phyloP scores from a whole-genome alignment of 1,140 invertebrate genomes.

The Pseudobourletiella spinata region DNA sequence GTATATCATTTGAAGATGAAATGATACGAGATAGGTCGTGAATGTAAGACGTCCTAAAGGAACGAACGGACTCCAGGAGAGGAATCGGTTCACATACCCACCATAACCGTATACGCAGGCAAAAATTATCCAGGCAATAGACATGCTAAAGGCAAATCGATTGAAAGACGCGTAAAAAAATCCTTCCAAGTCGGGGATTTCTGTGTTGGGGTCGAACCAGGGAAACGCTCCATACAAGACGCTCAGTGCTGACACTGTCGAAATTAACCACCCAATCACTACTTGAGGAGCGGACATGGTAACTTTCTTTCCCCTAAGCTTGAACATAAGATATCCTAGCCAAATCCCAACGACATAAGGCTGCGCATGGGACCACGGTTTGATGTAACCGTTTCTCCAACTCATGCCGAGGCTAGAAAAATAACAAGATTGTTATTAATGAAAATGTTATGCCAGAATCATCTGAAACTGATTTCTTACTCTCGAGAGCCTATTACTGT shows the following conservation, averaged over 20 bases:
- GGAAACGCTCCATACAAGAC: slow-evolving; percentile 20
- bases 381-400: slow-evolving; percentile 25
- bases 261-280: slow-evolving; percentile 16
- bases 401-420: not conserved
- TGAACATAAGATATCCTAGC: slow-evolving; percentile 33
- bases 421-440: not conserved
- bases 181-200: slow-evolving; percentile 40
- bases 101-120: slow-evolving; percentile 47
- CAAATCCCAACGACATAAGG: slow-evolving; percentile 36
- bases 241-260: slow-evolving; percentile 1
- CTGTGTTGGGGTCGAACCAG: slow-evolving; percentile 18
- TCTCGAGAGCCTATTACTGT: slow-evolving; percentile 21
- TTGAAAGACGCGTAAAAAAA: slow-evolving; percentile 51
- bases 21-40: slow-evolving; percentile 36
- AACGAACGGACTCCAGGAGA: slow-evolving; percentile 57
- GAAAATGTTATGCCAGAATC: not conserved
- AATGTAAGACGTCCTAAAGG: slow-evolving; percentile 60
- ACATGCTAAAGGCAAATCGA: slow-evolving; percentile 48
- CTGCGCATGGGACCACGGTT: slow-evolving; percentile 24
- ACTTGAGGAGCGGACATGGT: slow-evolving; percentile 12
- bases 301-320: slow-evolving; percentile 20
- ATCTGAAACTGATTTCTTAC: slow-evolving; percentile 11
- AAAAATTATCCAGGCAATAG: slow-evolving; percentile 47
- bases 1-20: slow-evolving; percentile 15
- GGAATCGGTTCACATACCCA: slow-evolving; percentile 52